phyloP scores from a whole-genome alignment of 2,113 vertebrate species.

The Tringa solitaria region DNA sequence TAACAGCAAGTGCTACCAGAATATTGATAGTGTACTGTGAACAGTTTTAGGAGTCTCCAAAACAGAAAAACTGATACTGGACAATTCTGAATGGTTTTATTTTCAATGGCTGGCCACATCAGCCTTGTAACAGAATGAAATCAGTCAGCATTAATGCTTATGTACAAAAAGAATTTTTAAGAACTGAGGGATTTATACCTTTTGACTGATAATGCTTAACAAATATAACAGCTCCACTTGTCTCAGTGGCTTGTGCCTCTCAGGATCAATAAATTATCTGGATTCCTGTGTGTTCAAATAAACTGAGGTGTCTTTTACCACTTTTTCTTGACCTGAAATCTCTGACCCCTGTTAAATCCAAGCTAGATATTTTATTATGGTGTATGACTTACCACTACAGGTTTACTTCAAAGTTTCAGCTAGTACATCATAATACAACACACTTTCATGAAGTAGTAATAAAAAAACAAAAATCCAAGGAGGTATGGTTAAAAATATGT shows the following conservation, averaged over 20 bases:
- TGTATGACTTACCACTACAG: not conserved
- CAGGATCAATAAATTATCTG: not conserved
- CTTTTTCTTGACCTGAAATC: not conserved
- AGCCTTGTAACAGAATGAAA: not conserved
- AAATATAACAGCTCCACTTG: not conserved
- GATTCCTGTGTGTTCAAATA: not conserved
- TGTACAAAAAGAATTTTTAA: not conserved
- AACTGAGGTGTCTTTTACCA: not conserved
- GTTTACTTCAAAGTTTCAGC: not conserved
- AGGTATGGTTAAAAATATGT: not conserved
- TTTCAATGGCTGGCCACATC: not conserved
- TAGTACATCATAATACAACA: not conserved
- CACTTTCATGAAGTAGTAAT: not conserved
- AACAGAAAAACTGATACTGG: not conserved
- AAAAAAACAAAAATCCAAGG: not conserved
- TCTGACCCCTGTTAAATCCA: not conserved
- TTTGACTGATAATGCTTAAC: not conserved
- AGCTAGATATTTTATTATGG: not conserved
- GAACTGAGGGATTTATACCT: not conserved
- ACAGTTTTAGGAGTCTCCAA: not conserved
- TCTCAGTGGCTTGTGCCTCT: not conserved
- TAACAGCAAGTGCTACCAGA: not conserved
- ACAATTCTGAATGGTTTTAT: not conserved
- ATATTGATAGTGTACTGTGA: not conserved
- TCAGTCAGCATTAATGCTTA: not conserved